Base-by-base conservation (phyloP, 2,888 invertebrate genomes). In the Callyntrura guangdongensis region DNA sequence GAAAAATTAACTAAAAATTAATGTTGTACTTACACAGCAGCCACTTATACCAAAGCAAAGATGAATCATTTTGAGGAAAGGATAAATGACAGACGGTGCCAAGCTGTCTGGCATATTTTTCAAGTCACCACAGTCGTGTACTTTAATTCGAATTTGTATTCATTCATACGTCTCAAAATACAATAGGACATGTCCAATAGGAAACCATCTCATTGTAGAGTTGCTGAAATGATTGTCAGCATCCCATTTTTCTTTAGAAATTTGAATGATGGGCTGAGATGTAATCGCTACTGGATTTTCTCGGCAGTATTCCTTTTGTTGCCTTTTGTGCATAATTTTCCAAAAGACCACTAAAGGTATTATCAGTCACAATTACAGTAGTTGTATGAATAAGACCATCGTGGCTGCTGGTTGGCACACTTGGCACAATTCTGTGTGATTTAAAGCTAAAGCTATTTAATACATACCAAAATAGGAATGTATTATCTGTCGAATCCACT, bases 101-200 rank as follows among this genome's bases (percentile, higher is more conserved):
- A 83, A 72, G 88, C 88, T 88, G 88, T 88, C 88, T 88, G 82
- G 82, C 82, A 88, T 11, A 47, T 79, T 56, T 83, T 82, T 82
- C 22, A 69, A 27, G 20, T 77, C 56, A n/a, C n/a, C n/a, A 67
- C 8, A 79, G 49, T 61, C 22, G 6, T 25, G 25, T 64, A 53
- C 36, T 25, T 11, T 85, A 85, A 27, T 53, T 77, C 53, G n/a
- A n/a, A n/a, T n/a, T n/a, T n/a, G n/a, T 72, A 72, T 17, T 72
- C 72, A 72, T 72, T 64, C 64, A 64, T 64, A 11, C 25, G 64
- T 64, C 64, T 25, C 1, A 5, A 1, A 72, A 1, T 72, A 45
- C 47, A 72, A 72, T 27, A n/a, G 45, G 72, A 22, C 49, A 25
- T n/a, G n/a, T 14, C n/a, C n/a, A 8, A 11, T 17, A 84, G 14